phyloP scores from a whole-genome alignment of 2,888 invertebrate genomes.

The Ceratothoa steindachneri region DNA sequence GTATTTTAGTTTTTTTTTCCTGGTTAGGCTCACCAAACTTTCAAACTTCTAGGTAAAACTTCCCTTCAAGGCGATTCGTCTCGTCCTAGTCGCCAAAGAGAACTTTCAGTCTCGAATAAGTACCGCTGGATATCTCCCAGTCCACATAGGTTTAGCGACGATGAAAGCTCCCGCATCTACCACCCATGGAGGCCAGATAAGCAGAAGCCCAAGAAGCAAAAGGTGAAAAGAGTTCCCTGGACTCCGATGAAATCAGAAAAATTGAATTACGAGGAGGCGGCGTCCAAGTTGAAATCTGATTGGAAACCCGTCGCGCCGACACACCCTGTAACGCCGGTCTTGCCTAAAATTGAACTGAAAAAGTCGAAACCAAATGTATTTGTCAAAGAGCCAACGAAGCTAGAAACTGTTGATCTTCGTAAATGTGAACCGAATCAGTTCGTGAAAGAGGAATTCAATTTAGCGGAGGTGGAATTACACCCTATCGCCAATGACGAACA shows the following conservation, averaged over 20 bases:
- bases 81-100: constrained; percentile 17
- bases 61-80: constrained; percentile 25
- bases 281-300: constrained; percentile 17
- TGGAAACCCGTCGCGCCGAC: constrained; percentile 15
- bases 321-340: constrained; percentile 14
- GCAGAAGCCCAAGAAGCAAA: constrained; percentile 23
- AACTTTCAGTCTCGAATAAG: constrained; percentile 18
- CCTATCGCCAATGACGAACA: neutral
- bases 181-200: constrained; percentile 31
- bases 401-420: constrained; percentile 20
- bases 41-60: constrained; percentile 25
- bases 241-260: neutral
- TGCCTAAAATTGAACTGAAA: constrained; percentile 38
- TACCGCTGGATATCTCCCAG: constrained; percentile 39
- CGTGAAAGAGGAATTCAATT: constrained; percentile 15
- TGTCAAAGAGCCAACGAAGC: constrained; percentile 14
- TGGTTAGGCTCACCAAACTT: constrained; percentile 15
- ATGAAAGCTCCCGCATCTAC: neutral
- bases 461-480: constrained; percentile 18
- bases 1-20: too few relatives aligned
- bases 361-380: constrained; percentile 22
- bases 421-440: constrained; percentile 30
- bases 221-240: neutral
- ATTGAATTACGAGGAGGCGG: constrained; percentile 26
- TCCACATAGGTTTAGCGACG: constrained; percentile 25